phyloP scores from a whole-genome alignment of 2,888 invertebrate genomes.

The Iphiclides podalirius region DNA sequence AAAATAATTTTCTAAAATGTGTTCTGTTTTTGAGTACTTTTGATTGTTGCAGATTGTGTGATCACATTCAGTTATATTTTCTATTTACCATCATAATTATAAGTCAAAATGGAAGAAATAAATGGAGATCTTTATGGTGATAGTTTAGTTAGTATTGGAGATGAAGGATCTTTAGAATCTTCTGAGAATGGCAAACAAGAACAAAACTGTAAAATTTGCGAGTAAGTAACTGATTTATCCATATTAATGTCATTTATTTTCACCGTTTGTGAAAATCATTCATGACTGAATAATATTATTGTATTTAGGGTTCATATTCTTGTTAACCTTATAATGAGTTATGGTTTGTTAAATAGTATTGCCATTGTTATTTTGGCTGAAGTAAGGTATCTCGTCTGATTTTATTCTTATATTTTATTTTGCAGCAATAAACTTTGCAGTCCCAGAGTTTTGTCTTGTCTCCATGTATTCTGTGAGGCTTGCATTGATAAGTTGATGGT shows the following conservation, averaged over 20 bases:
- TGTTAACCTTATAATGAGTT: no score
- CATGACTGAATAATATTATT: no score
- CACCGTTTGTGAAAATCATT: slow-evolving; percentile 14
- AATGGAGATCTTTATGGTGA: slow-evolving; percentile 77
- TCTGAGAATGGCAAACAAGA: slow-evolving; percentile 75
- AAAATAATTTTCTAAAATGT: no score
- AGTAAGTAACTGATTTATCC: slow-evolving; percentile 61
- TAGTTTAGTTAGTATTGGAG: slow-evolving; percentile 69
- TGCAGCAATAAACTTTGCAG: slow-evolving; percentile 86
- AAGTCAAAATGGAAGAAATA: slow-evolving; percentile 82
- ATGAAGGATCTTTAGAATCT: slow-evolving; percentile 75
- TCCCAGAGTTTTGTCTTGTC: slow-evolving; percentile 94
- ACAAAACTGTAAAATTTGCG: slow-evolving; percentile 83
- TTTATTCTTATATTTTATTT: slow-evolving; percentile 29
- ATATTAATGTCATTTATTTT: no score
- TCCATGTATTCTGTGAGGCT: slow-evolving; percentile 96
- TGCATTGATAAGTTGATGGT: slow-evolving; percentile 91
- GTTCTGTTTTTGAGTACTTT: no score
- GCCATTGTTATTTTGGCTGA: no score
- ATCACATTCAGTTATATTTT: slow-evolving; percentile 62
- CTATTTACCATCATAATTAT: slow-evolving; percentile 69
- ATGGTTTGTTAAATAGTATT: no score
- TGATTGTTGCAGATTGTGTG: slow-evolving; percentile 62
- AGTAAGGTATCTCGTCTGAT: no score
- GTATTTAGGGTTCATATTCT: no score